Conservation (phyloP, 2,797 vertebrate genomes). For the Orestias chungarensis region DNA sequence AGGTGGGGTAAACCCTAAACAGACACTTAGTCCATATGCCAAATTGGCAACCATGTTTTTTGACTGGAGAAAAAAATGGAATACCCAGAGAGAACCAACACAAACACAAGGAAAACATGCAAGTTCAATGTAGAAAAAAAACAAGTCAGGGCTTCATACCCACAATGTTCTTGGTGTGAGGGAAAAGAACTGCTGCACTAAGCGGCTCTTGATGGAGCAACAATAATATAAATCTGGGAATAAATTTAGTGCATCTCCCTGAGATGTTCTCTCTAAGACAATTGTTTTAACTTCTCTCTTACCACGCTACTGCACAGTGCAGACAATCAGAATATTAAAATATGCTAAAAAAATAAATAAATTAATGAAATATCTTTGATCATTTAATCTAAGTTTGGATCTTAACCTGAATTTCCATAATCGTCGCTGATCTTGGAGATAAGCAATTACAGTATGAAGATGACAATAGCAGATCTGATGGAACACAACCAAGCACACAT, state of each 20-base stretch:
- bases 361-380: neutral
- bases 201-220: neutral
- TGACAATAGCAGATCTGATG: neutral
- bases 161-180: neutral
- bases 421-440: neutral
- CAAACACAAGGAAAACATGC: neutral
- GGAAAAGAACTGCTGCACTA: neutral
- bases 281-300: neutral
- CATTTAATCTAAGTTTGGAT: neutral
- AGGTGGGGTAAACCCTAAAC: neutral
- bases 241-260: constrained; percentile 9
- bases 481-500: neutral
- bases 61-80: neutral
- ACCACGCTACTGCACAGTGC: neutral
- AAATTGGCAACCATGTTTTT: neutral
- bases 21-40: neutral
- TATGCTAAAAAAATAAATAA: too few relatives aligned
- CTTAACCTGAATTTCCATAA: neutral
- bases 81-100: neutral
- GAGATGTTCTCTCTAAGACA: constrained; percentile 23
- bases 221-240: neutral
- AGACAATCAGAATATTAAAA: neutral
- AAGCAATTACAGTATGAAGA: neutral
- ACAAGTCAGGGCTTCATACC: neutral
- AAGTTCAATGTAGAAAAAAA: neutral